These are phyloP conservation scores for Sceloporus tristichus DNA, from an alignment of 2,113 vertebrate genomes.

Conservation along the genomic window DNA sequence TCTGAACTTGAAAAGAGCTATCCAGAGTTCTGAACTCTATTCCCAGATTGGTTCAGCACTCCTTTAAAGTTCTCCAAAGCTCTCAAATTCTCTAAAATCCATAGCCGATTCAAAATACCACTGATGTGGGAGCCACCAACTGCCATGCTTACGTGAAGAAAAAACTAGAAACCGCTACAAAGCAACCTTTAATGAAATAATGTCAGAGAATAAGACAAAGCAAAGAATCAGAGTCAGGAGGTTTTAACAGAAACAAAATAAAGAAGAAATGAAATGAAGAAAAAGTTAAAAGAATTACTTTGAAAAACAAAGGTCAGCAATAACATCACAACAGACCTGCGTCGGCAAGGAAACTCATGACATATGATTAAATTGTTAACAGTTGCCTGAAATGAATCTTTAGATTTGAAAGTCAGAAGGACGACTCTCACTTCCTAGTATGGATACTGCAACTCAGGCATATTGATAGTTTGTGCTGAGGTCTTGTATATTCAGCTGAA, in stretches of 20 bases:
- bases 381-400: conserved; percentile 26
- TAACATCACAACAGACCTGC: conserved; percentile 23
- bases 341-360: conserved; percentile 30
- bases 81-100: no score
- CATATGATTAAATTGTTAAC: conserved; percentile 32
- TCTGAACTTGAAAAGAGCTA: no score
- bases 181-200: conserved; percentile 31
- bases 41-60: no score
- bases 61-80: no score
- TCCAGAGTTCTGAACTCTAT: no score
- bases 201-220: conserved; percentile 31
- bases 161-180: conserved; percentile 13
- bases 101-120: no score
- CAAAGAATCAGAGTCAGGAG: background rate
- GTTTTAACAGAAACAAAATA: conserved; percentile 19
- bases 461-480: conserved; percentile 32
- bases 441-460: background rate
- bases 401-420: conserved; percentile 30
- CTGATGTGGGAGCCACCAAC: no score
- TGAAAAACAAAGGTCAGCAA: conserved; percentile 29
- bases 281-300: conserved; percentile 5
- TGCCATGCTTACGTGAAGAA: background rate
- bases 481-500: conserved; percentile 32
- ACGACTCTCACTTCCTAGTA: background rate
- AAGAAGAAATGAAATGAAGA: background rate